Conservation (phyloP, 2,797 vertebrate species). For the Calcarius lapponicus region DNA sequence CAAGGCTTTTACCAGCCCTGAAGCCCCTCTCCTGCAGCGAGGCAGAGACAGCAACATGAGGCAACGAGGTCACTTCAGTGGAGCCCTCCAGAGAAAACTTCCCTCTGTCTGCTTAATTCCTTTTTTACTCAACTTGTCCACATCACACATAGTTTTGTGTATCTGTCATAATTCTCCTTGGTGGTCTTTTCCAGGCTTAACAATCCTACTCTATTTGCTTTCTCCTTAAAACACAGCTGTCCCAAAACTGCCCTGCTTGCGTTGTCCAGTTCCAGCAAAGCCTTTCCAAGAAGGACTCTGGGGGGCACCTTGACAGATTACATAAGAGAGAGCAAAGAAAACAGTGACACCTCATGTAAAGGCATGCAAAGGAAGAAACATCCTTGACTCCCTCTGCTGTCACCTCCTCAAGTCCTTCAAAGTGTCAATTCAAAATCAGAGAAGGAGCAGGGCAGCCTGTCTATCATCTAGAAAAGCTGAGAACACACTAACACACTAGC, state of each 20-base stretch:
- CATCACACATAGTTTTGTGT: background rate
- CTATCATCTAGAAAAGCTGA: background rate
- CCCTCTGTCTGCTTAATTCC: fast-evolving
- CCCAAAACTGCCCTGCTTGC: background rate
- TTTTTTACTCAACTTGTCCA: background rate
- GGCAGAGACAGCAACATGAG: background rate
- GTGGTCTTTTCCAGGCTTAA: background rate
- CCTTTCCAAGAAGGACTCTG: background rate
- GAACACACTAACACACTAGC: background rate
- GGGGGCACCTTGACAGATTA: background rate
- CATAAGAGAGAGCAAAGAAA: background rate
- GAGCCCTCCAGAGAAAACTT: background rate
- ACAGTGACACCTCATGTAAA: background rate
- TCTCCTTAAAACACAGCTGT: background rate
- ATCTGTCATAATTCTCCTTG: background rate
- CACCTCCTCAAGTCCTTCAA: background rate
- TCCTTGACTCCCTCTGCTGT: background rate
- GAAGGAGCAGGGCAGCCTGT: background rate
- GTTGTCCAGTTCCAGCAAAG: background rate
- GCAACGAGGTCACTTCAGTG: background rate
- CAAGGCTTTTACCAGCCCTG: background rate
- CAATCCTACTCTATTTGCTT: background rate
- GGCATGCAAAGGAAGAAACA: background rate
- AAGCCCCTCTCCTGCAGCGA: background rate
- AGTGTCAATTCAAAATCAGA: background rate